phyloP scores from a whole-genome alignment of 2,888 invertebrate genomes.

The Drosophila fungiperda region DNA sequence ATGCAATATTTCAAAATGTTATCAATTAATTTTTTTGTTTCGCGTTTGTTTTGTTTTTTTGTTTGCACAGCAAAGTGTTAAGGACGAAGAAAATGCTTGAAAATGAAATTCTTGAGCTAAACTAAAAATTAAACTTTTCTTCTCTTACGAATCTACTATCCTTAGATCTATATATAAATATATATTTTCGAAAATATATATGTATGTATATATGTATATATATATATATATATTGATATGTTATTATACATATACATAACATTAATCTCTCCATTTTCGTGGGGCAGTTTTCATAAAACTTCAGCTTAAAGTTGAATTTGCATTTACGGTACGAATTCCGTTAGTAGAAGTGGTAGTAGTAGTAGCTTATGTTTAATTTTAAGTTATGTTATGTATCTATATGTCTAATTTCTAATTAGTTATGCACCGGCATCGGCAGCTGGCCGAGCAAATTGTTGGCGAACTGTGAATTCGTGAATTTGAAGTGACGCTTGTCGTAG shows the following conservation, averaged over 20 bases:
- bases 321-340: constrained; percentile 18
- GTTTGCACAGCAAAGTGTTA: constrained; percentile 73
- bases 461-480: constrained; percentile 97
- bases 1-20: constrained; percentile 1
- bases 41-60: not conserved
- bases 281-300: constrained; percentile 81
- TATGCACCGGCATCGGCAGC: constrained; percentile 89
- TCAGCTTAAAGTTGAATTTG: constrained; percentile 54
- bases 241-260: constrained; percentile 57
- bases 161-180: not conserved
- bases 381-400: not conserved
- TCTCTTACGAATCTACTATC: constrained; percentile 11
- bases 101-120: constrained; percentile 45
- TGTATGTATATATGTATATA: constrained; percentile 9
- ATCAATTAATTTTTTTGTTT: not conserved
- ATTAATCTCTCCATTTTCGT: constrained; percentile 78
- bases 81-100: constrained; percentile 10
- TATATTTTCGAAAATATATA: not conserved
- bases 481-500: constrained; percentile 99
- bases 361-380: constrained; percentile 4
- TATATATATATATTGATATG: constrained; percentile 22
- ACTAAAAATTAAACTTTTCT: constrained; percentile 37
- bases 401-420: constrained; percentile 77
- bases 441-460: constrained; percentile 94
- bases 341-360: constrained; percentile 8